These are phyloP conservation scores for Aphelinus atriplicis DNA, from an alignment of 1,140 invertebrate species.

Conservation along the genomic window DNA sequence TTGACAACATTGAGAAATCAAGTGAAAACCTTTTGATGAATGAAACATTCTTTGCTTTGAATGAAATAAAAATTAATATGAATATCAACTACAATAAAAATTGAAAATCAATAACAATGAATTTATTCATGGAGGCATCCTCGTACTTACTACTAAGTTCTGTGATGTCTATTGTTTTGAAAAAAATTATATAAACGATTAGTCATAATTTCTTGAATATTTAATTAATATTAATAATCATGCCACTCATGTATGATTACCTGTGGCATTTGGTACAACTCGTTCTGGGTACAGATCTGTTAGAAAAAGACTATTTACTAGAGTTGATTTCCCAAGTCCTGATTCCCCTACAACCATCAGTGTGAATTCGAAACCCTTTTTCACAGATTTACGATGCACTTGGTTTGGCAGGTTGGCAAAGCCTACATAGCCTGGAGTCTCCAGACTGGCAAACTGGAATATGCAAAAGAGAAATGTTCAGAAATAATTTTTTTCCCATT, in stretches of 20 bases:
- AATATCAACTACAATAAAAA: constrained; percentile 12
- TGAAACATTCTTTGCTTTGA: neutral
- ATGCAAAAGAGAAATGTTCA: neutral
- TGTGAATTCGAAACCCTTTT: constrained; percentile 98
- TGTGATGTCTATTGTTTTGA: constrained; percentile 36
- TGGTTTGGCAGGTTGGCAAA: constrained; percentile 97
- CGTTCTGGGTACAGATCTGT: constrained; percentile 94
- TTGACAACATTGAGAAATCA: no score
- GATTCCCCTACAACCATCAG: constrained; percentile 98
- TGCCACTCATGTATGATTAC: constrained; percentile 64
- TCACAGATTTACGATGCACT: constrained; percentile 95
- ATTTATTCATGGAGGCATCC: constrained; percentile 33
- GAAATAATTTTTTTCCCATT: neutral
- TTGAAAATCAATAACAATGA: neutral
- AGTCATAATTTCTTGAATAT: constrained; percentile 4
- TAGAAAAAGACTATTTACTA: constrained; percentile 97
- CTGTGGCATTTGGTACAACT: constrained; percentile 85
- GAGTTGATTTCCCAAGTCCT: constrained; percentile 96
- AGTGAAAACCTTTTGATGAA: no score
- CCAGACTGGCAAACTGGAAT: constrained; percentile 79
- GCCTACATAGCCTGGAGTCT: constrained; percentile 89
- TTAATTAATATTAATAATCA: neutral
- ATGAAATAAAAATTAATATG: constrained; percentile 8
- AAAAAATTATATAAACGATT: constrained; percentile 33
- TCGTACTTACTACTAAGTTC: constrained; percentile 41